Percentiles rank a stretch among this genome's conserved stretches.
Conservation (phyloP, 2,888 invertebrate genomes). For the Drosophila anceps region DNA sequence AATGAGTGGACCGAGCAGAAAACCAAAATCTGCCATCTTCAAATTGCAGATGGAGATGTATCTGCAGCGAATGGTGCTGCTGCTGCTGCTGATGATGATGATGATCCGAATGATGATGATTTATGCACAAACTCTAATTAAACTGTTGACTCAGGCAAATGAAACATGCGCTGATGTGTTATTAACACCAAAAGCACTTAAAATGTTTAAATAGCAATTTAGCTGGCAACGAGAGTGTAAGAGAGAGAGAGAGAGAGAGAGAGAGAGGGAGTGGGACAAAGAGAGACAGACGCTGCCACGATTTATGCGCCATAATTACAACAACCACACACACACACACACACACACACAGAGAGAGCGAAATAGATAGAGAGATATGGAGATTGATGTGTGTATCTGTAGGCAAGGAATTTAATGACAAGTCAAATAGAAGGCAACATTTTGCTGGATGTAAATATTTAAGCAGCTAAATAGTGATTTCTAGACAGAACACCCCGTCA, state of each 20-base stretch:
- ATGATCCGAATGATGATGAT: conserved; percentile 39
- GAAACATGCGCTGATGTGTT: conserved; percentile 76
- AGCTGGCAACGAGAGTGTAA: conserved; percentile 11
- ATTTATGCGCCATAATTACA: conserved; percentile 19
- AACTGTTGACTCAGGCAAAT: conserved; percentile 76
- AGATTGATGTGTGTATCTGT: conserved; percentile 20
- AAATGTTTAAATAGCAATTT: conserved; percentile 72
- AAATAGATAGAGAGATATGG: neutral
- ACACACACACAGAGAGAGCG: neutral
- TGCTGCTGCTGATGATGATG: conserved; percentile 16
- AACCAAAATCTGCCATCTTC: conserved; percentile 23
- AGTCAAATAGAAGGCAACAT: conserved; percentile 55
- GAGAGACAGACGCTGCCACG: neutral
- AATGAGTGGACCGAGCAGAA: conserved; percentile 10
- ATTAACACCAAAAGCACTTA: conserved; percentile 75
- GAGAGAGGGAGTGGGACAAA: neutral
- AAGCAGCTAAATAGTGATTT: conserved; percentile 47
- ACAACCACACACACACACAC: neutral
- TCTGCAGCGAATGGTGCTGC: conserved; percentile 3
- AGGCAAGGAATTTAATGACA: conserved; percentile 52
- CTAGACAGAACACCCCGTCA: conserved; percentile 4
- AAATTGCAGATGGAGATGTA: conserved; percentile 39
- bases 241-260: neutral
- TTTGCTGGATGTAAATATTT: conserved; percentile 56
- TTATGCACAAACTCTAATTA: conserved; percentile 75